A percentile compares a stretch with the other conserved stretches of the same genome.
Evolutionary conservation across 1,140 invertebrate species (phyloP).

Genomic region (Lasaia peninsularis): DNA sequence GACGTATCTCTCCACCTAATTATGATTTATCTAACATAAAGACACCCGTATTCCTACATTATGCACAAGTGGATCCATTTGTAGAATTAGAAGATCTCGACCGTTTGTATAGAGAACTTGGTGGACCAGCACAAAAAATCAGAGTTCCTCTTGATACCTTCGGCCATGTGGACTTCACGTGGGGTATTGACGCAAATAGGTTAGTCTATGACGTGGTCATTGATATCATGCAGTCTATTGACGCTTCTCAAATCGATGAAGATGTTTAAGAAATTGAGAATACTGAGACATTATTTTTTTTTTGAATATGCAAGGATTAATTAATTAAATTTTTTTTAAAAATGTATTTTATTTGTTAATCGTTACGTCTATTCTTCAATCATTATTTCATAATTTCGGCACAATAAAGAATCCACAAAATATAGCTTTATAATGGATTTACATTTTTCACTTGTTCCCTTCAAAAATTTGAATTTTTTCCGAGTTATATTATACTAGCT

Average conservation of each 20-base stretch:
- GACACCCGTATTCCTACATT: conserved; percentile 84
- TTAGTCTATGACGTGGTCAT: conserved; percentile 68
- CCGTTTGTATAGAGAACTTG: conserved; percentile 77
- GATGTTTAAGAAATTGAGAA: too few relatives aligned
- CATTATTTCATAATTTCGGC: too few relatives aligned
- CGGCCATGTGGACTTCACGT: conserved; percentile 79
- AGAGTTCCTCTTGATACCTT: conserved; percentile 70
- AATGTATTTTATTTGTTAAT: too few relatives aligned
- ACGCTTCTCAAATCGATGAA: not conserved
- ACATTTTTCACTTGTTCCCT: too few relatives aligned
- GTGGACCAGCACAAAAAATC: conserved; percentile 73
- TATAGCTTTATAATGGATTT: too few relatives aligned
- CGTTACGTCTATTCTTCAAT: too few relatives aligned
- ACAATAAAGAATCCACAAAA: too few relatives aligned
- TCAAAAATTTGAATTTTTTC: too few relatives aligned
- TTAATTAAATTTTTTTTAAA: too few relatives aligned
- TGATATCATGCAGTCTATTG: conserved; percentile 38
- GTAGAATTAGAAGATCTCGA: conserved; percentile 79
- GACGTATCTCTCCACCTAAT: conserved; percentile 73
- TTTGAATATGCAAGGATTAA: too few relatives aligned
- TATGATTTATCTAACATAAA: conserved; percentile 80
- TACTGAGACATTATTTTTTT: too few relatives aligned
- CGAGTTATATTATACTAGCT: too few relatives aligned
- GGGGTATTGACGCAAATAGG: conserved; percentile 73
- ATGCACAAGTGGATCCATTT: conserved; percentile 85